Conservation (phyloP, 92 coral and sea anemone genomes). For the Palythoa heliodiscus region DNA sequence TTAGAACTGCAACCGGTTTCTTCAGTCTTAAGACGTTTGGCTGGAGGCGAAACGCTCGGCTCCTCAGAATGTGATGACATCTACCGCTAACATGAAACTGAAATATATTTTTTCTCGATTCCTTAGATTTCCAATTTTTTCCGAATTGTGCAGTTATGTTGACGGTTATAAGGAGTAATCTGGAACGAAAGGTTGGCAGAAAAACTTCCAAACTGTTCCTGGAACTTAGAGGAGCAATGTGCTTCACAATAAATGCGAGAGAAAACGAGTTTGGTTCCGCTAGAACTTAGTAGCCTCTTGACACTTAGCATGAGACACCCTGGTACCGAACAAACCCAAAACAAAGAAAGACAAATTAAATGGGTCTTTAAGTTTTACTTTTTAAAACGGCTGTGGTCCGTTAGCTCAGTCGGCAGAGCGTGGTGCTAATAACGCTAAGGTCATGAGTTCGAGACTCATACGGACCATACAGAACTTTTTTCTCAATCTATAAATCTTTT, state of each 20-base stretch:
- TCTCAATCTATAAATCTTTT: neutral
- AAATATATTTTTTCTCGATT: slow-evolving; percentile 45
- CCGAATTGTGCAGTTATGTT: neutral
- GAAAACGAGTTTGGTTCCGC: slow-evolving; percentile 18
- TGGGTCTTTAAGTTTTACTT: no score
- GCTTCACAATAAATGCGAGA: slow-evolving; percentile 8
- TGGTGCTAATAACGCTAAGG: slow-evolving; percentile 86
- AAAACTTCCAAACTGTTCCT: neutral
- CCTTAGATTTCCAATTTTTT: slow-evolving; percentile 29
- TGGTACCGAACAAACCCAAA: neutral
- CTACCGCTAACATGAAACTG: slow-evolving; percentile 95
- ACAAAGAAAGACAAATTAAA: neutral
- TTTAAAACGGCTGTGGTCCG: slow-evolving; percentile 62
- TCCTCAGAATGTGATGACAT: slow-evolving; percentile 99
- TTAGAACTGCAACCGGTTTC: slow-evolving; percentile 65
- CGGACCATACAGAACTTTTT: slow-evolving; percentile 55
- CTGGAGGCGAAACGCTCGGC: slow-evolving; percentile 97
- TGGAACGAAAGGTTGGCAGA: slow-evolving; percentile 14
- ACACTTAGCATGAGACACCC: neutral
- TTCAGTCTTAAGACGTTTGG: slow-evolving; percentile 94
- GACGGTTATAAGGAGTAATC: slow-evolving; percentile 8
- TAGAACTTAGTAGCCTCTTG: slow-evolving; percentile 30
- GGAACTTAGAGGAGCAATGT: neutral
- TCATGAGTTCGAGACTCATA: slow-evolving; percentile 81
- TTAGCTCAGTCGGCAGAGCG: slow-evolving; percentile 94